Percentiles rank a stretch among this genome's conserved stretches.
Evolutionary conservation across 2,888 invertebrate genomes (phyloP).

Genomic region (Cheilosia urbana): DNA sequence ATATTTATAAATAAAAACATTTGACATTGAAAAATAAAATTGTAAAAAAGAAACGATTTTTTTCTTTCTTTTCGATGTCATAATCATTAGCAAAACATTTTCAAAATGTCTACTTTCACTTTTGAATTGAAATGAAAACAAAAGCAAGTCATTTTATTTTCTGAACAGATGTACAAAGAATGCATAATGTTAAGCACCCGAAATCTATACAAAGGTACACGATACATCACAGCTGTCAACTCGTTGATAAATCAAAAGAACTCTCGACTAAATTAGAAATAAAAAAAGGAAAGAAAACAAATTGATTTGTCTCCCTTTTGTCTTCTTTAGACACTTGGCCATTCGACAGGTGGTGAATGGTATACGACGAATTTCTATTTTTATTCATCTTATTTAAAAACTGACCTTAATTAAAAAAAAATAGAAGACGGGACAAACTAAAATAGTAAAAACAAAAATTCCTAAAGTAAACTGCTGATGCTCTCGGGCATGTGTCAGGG

Average conservation of each 20-base stretch:
- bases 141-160: no score
- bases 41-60: not conserved
- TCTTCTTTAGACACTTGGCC: slow-evolving; percentile 27
- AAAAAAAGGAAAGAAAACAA: no score
- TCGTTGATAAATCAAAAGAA: not conserved
- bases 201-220: no score
- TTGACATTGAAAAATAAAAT: not conserved
- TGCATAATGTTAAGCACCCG: no score
- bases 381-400: not conserved
- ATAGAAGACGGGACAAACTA: not conserved
- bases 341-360: slow-evolving; percentile 4
- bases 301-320: slow-evolving; percentile 22
- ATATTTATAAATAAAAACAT: not conserved
- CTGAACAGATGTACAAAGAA: no score
- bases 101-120: no score
- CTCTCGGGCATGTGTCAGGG: no score
- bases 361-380: slow-evolving; percentile 22
- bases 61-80: no score
- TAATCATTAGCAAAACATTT: no score
- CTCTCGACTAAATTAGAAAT: slow-evolving; percentile 5
- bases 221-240: not conserved
- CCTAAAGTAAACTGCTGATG: not conserved
- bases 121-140: no score
- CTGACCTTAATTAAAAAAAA: slow-evolving; percentile 14
- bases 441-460: not conserved